These are phyloP conservation scores for Artemia sinica DNA, from an alignment of 2,888 invertebrate species.

Conservation along the genomic window DNA sequence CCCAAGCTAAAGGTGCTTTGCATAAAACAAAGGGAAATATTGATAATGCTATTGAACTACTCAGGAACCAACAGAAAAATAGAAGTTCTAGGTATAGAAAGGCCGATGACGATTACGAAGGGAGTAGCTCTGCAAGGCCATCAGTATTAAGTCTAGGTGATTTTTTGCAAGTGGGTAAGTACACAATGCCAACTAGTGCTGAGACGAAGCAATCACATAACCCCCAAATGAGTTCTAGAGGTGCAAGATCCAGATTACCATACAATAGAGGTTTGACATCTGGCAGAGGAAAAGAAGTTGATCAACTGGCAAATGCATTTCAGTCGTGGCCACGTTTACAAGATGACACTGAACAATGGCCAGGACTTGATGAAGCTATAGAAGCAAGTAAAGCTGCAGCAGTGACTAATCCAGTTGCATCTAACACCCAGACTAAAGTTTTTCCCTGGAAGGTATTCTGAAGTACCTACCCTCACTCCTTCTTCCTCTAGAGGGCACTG, in stretches of 20 bases:
- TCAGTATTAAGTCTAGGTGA: neutral
- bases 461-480: no score
- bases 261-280: neutral
- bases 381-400: neutral
- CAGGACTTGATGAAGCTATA: slow-evolving; percentile 6
- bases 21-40: neutral
- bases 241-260: neutral
- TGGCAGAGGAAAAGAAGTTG: neutral
- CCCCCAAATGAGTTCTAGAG: neutral
- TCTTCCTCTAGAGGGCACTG: no score
- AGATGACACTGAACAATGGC: neutral
- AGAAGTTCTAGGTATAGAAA: neutral
- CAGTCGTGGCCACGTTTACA: neutral
- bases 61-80: neutral
- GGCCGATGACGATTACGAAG: neutral
- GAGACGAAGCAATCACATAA: neutral
- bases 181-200: neutral
- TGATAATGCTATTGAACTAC: neutral
- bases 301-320: slow-evolving; percentile 1
- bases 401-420: neutral
- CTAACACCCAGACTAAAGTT: no score
- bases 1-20: neutral
- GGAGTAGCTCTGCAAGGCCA: neutral
- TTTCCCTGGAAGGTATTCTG: no score
- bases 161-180: neutral